Evolutionary conservation across 2,797 vertebrate species (phyloP), one percentile per base, ranked within the genome.

Genomic region (Phrynocephalus guinanensis): DNA sequence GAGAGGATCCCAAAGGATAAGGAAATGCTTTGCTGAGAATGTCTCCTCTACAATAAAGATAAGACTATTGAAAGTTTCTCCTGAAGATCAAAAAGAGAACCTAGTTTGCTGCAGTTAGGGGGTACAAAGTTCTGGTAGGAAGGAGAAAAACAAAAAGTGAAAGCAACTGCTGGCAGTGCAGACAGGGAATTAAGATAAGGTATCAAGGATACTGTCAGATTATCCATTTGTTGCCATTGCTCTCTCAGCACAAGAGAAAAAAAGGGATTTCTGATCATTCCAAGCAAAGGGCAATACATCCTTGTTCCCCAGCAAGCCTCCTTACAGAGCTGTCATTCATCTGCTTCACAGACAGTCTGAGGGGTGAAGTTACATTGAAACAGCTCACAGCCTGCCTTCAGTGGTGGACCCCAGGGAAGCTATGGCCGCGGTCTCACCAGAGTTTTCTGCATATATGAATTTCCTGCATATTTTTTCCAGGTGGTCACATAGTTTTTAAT

Each of bases 51-150:
- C 94, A 90, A 73, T 75, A 86, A 89, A 95, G 94, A 95, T 95
- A 95, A 95, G 87, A 93, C 91, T 91, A 94, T 93, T 94, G 95
- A 95, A 89, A 80, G 90, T 93, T 92, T 50, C 90, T 95, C 87
- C 92, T 92, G 75, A 75, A 66, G 93, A 94, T 95, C 94, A 95
- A 94, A 95, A 73, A 84, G 82, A 90, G 86, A 87, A 90, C 63
- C 82, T n/a, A 89, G 86, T 86, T 88, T 86, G 2, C 0, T 83
- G 26, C 33, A 44, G 28, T 50, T 87, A 88, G 79, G 6, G n/a
- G 91, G 90, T 93, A 72, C 92, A 92, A 93, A 92, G 91, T 1
- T 0, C 71, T 1, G 18, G 33, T 6, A 76, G 78, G 84, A 83
- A 90, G 76, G 88, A 85, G 86, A 84, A 83, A 63, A 84, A 79